phyloP scores from a whole-genome alignment of 2,113 vertebrate genomes.

The Gymnogyps californianus region DNA sequence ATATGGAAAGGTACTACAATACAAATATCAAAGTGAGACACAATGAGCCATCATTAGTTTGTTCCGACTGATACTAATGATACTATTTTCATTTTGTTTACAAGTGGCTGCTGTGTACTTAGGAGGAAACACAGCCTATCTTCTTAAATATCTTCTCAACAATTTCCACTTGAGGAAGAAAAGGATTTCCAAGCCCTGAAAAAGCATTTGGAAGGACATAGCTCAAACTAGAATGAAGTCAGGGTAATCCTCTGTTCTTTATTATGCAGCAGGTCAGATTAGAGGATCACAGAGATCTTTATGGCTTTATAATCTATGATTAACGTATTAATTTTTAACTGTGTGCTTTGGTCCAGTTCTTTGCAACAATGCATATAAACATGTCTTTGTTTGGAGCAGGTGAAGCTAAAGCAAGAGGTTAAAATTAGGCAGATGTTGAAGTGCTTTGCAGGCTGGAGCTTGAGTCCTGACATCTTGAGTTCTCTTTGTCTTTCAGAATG shows the following conservation, averaged over 20 bases:
- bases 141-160: not conserved
- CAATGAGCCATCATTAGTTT: not conserved
- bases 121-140: not conserved
- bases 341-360: not conserved
- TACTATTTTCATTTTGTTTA: not conserved
- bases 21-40: not conserved
- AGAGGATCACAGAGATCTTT: not conserved
- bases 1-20: not conserved
- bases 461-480: not conserved
- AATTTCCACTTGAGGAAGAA: not conserved
- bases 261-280: conserved; percentile 1
- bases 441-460: not conserved
- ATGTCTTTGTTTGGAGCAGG: not conserved
- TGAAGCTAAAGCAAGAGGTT: not conserved
- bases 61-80: not conserved
- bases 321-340: conserved; percentile 18
- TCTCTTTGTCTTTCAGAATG: not conserved
- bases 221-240: not conserved
- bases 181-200: not conserved
- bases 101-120: not conserved
- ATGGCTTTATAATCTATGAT: conserved; percentile 6
- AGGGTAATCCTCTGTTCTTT: conserved; percentile 10
- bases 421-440: not conserved
- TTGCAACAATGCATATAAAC: not conserved
- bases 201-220: not conserved